phyloP scores from a whole-genome alignment of 2,113 vertebrate genomes.

The Bubo scandiacus region DNA sequence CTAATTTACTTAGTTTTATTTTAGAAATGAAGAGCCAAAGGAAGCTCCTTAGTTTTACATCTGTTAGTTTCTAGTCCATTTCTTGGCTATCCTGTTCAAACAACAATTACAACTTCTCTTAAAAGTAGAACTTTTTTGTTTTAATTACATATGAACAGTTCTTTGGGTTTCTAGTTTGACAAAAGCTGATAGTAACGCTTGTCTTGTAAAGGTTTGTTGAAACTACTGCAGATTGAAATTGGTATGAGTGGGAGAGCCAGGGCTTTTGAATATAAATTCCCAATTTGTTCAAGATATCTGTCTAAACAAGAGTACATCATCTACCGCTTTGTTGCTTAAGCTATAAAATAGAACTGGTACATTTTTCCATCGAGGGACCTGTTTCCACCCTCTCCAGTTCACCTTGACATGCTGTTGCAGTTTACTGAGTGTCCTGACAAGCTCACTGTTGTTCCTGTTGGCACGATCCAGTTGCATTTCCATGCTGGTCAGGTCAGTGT shows the following conservation, averaged over 20 bases:
- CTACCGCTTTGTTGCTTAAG: background rate
- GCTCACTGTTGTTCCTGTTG: conserved; percentile 73
- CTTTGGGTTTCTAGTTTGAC: background rate
- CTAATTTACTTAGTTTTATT: background rate
- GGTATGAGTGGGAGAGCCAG: conserved; percentile 3
- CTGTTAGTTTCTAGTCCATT: background rate
- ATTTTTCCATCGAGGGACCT: background rate
- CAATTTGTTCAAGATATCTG: background rate
- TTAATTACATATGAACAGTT: background rate
- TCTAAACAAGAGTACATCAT: background rate
- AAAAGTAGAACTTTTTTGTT: background rate
- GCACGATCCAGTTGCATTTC: conserved; percentile 77
- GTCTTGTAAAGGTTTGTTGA: background rate
- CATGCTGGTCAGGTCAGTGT: conserved; percentile 76
- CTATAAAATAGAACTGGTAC: background rate
- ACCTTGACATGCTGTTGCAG: conserved; percentile 76
- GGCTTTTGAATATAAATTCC: background rate
- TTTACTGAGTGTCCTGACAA: conserved; percentile 74
- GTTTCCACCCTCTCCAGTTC: background rate
- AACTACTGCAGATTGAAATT: background rate
- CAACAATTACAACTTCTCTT: background rate
- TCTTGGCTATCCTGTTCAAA: background rate
- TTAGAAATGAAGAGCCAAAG: background rate
- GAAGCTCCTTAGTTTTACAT: background rate
- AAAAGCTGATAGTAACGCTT: background rate